Conservation (phyloP, 2,888 invertebrate species). For the Cremastinae sp. region DNA sequence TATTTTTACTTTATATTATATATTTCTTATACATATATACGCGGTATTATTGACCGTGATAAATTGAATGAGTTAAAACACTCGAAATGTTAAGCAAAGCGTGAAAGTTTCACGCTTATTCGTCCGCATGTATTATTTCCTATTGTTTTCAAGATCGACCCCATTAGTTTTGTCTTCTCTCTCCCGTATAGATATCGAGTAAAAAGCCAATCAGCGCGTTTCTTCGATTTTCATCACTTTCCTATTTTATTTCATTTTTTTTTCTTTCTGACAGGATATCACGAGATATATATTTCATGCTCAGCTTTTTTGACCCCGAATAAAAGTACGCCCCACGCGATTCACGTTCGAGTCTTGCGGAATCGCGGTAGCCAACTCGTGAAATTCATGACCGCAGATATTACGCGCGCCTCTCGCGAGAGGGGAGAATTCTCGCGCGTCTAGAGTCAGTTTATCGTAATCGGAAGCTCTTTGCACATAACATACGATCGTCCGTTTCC, state of each 20-base stretch:
- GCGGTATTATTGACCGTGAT: constrained; percentile 14
- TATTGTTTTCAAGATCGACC: constrained; percentile 44
- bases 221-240: not conserved
- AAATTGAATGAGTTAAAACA: constrained; percentile 1
- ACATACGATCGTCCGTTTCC: constrained; percentile 58
- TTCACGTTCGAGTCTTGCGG: not conserved
- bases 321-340: not conserved
- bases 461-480: constrained; percentile 63
- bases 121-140: constrained; percentile 21
- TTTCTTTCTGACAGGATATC: too few species aligned
- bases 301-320: not conserved
- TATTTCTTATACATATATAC: not conserved
- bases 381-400: constrained; percentile 55
- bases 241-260: not conserved
- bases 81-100: not conserved
- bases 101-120: not conserved
- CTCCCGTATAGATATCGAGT: constrained; percentile 6
- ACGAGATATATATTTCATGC: too few species aligned
- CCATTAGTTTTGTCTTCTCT: constrained; percentile 35
- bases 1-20: not conserved
- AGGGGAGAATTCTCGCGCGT: constrained; percentile 29
- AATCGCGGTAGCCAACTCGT: constrained; percentile 50
- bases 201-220: constrained; percentile 34
- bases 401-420: constrained; percentile 11
- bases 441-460: constrained; percentile 67